A percentile compares a stretch with the other conserved stretches of the same genome.
These are phyloP conservation scores for Drosophila kambysellisi DNA, from an alignment of 2,888 invertebrate genomes.

Conservation along the genomic window DNA sequence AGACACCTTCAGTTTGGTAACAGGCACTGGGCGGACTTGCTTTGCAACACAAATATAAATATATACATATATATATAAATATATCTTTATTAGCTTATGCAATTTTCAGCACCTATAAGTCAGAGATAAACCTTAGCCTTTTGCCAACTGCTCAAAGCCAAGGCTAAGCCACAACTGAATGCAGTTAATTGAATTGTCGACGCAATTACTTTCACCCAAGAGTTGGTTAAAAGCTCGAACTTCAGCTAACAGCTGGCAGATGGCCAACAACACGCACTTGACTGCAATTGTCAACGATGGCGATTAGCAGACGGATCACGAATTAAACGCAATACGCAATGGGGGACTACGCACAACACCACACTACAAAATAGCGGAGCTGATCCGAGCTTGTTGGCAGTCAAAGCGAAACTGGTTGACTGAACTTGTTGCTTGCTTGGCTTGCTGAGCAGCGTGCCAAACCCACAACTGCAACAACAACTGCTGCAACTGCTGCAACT, in stretches of 20 bases:
- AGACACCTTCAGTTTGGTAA: not conserved
- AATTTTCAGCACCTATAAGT: not conserved
- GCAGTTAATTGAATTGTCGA: conserved; percentile 29
- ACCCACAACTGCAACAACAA: conserved; percentile 26
- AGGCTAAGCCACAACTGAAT: conserved; percentile 12
- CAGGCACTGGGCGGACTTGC: conserved; percentile 33
- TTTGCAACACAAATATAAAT: not conserved
- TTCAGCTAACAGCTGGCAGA: not conserved
- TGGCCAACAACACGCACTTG: conserved; percentile 4
- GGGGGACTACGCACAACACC: not conserved
- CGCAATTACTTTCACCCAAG: conserved; percentile 52
- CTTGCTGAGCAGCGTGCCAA: conserved; percentile 36
- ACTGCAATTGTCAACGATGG: not conserved
- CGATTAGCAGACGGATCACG: conserved; percentile 5
- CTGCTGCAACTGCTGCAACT: conserved; percentile 2
- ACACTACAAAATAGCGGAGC: conserved; percentile 11
- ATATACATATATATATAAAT: not conserved
- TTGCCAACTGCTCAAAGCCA: conserved; percentile 7
- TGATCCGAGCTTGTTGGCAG: conserved; percentile 66
- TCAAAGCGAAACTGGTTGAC: conserved; percentile 70
- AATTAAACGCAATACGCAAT: conserved; percentile 3
- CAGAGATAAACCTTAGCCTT: not conserved
- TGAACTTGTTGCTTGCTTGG: conserved; percentile 62
- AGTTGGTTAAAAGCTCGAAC: not conserved
- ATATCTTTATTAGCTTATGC: not conserved